A percentile compares a stretch with the other conserved stretches of the same genome.
These are phyloP conservation scores for Drosophila austrosaltans DNA, from an alignment of 2,888 invertebrate species.

Conservation along the genomic window DNA sequence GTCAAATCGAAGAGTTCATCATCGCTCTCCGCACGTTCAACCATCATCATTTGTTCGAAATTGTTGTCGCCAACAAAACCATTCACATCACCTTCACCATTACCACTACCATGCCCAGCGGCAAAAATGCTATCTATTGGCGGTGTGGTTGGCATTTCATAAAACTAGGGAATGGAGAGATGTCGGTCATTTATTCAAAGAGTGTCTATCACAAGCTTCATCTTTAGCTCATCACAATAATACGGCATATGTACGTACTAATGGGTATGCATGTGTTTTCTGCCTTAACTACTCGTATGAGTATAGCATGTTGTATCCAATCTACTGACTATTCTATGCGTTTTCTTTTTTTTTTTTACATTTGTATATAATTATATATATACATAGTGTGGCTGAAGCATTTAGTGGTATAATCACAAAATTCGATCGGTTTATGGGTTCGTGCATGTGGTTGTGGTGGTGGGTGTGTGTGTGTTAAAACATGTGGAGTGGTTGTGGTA, in stretches of 20 bases:
- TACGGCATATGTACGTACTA: conserved; percentile 40
- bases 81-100: conserved; percentile 24
- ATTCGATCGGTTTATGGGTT: conserved; percentile 38
- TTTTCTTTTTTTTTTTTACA: not conserved
- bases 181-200: conserved; percentile 65
- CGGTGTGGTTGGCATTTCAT: conserved; percentile 54
- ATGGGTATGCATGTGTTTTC: conserved; percentile 22
- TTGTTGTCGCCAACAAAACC: conserved; percentile 34
- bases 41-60: conserved; percentile 21
- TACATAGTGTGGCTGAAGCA: conserved; percentile 8
- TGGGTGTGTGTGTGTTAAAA: conserved; percentile 54
- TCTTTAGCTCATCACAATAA: conserved; percentile 40
- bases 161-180: conserved; percentile 66
- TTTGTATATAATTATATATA: not conserved
- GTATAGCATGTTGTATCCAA: not conserved
- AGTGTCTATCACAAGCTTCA: conserved; percentile 66
- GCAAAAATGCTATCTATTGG: conserved; percentile 61
- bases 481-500: conserved; percentile 33
- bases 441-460: conserved; percentile 27
- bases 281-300: conserved; percentile 8
- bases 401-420: conserved; percentile 4
- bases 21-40: conserved; percentile 14
- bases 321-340: conserved; percentile 8
- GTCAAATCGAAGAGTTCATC: conserved; percentile 44
- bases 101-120: conserved; percentile 25